Conservation (phyloP, 2,797 vertebrate species). For the Peromyscus attwateri region DNA sequence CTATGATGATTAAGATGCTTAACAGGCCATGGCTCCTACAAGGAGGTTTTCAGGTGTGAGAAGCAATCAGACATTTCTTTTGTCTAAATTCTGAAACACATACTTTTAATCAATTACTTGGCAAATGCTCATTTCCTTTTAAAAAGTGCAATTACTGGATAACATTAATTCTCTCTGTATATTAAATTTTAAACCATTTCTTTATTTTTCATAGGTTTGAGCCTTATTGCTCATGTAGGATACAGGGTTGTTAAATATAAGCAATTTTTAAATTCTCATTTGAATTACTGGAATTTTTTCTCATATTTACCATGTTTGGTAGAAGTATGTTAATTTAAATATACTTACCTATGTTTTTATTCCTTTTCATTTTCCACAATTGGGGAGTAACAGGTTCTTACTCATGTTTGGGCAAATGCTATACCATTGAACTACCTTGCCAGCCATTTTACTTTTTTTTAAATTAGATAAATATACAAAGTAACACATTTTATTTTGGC, state of each 20-base stretch:
- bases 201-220: not conserved
- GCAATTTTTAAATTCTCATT: not conserved
- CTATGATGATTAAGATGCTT: not conserved
- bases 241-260: not conserved
- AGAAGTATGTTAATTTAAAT: not conserved
- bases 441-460: not conserved
- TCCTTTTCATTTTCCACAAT: not conserved
- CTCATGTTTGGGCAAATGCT: not conserved
- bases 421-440: no score
- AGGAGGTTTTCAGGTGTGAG: not conserved
- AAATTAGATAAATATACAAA: not conserved
- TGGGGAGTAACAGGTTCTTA: no score
- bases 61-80: not conserved
- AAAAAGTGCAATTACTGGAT: not conserved
- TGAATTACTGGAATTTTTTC: not conserved
- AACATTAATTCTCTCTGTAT: not conserved
- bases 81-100: constrained; percentile 11
- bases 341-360: not conserved
- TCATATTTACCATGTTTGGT: not conserved
- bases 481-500: not conserved
- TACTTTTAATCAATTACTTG: not conserved
- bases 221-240: not conserved
- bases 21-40: not conserved
- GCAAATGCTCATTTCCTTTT: not conserved
- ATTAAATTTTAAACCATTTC: not conserved